Conservation (phyloP, 2,888 invertebrate genomes). For the Lordiphosa fenestrarum region DNA sequence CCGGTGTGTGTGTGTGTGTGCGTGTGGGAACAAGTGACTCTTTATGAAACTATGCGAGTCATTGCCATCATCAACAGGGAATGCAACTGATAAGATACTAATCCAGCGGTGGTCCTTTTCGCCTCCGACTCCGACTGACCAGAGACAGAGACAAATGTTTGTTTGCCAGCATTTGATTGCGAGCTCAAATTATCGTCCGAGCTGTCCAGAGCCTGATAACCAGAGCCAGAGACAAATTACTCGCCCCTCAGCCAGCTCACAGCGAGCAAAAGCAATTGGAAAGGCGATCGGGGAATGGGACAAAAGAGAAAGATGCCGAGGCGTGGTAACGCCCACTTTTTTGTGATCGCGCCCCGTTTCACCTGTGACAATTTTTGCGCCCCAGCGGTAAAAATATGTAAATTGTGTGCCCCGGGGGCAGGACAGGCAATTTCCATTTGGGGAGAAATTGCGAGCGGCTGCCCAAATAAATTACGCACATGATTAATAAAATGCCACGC, state of each 20-base stretch:
- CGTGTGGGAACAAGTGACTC: slow-evolving; percentile 58
- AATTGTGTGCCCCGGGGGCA: slow-evolving; percentile 50
- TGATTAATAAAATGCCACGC: slow-evolving; percentile 71
- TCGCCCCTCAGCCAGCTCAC: no score
- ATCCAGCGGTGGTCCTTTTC: slow-evolving; percentile 43
- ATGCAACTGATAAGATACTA: slow-evolving; percentile 33
- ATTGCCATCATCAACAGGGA: slow-evolving; percentile 38
- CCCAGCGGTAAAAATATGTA: slow-evolving; percentile 57
- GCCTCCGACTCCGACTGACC: slow-evolving; percentile 14
- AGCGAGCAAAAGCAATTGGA: not conserved
- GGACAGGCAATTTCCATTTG: slow-evolving; percentile 61
- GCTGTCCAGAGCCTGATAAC: slow-evolving; percentile 33
- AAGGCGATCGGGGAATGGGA: no score
- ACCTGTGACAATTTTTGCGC: slow-evolving; percentile 66
- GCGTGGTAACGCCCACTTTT: slow-evolving; percentile 27
- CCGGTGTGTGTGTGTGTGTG: slow-evolving; percentile 27
- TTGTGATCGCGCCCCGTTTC: slow-evolving; percentile 58
- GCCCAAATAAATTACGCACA: slow-evolving; percentile 75
- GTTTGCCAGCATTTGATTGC: slow-evolving; percentile 49
- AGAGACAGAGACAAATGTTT: slow-evolving; percentile 60
- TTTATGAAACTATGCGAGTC: slow-evolving; percentile 32
- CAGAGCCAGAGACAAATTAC: slow-evolving; percentile 36
- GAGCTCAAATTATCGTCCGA: slow-evolving; percentile 27
- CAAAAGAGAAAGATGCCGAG: slow-evolving; percentile 5
- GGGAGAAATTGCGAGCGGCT: slow-evolving; percentile 67